phyloP scores from a whole-genome alignment of 2,113 vertebrate species.

The Crotalus tigris region DNA sequence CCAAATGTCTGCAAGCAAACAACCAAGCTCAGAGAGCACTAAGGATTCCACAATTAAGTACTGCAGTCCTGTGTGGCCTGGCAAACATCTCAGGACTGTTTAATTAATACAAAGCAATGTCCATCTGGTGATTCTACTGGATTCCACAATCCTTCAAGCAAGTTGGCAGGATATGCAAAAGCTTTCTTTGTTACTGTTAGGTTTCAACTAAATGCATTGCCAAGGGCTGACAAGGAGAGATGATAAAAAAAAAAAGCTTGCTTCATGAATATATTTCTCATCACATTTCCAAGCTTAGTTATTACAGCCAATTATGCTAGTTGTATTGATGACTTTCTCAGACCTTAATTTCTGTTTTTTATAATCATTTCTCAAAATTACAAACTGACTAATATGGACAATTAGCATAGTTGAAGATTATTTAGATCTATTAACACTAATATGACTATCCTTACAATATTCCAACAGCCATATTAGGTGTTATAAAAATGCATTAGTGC shows the following conservation, averaged over 20 bases:
- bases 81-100: conserved; percentile 13
- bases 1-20: background rate
- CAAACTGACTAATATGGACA: background rate
- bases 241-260: background rate
- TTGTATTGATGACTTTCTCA: background rate
- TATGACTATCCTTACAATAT: conserved; percentile 46
- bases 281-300: background rate
- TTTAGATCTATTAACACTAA: conserved; percentile 23
- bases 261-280: conserved; percentile 31
- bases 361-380: background rate
- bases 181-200: conserved; percentile 5
- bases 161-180: conserved; percentile 27
- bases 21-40: background rate
- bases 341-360: accelerated
- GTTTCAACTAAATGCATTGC: conserved; percentile 30
- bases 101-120: background rate
- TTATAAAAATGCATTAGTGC: conserved; percentile 25
- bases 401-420: conserved; percentile 17
- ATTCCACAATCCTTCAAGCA: background rate
- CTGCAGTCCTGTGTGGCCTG: background rate
- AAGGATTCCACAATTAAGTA: background rate
- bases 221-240: conserved; percentile 41
- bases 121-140: conserved; percentile 42
- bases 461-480: conserved; percentile 37
- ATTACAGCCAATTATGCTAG: background rate